A percentile compares a stretch with the other conserved stretches of the same genome.
Evolutionary conservation across 2,113 vertebrate species (phyloP).

Genomic region (Sapayoa aenigma): DNA sequence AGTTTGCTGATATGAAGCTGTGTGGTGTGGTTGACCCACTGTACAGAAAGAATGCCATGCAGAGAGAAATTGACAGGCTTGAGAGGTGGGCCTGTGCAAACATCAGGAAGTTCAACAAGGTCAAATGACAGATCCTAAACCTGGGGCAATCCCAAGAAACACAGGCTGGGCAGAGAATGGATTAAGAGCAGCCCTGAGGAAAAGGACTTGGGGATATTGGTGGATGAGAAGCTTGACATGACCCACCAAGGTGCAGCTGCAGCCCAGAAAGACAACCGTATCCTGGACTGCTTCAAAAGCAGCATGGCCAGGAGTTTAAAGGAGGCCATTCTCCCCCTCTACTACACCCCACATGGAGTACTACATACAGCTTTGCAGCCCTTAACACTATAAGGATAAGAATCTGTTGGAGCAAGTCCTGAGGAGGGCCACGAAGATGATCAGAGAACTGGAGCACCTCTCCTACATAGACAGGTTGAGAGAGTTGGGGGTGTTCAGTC

Average conservation of each 20-base stretch:
- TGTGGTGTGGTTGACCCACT: fast-evolving
- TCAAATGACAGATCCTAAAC: neutral
- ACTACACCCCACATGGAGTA: neutral
- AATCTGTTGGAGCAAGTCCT: neutral
- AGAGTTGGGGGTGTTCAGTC: neutral
- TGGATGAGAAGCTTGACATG: neutral
- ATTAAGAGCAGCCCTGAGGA: neutral
- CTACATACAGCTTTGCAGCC: neutral
- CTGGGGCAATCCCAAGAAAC: neutral
- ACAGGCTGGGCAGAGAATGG: neutral
- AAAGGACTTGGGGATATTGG: neutral
- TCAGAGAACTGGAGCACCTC: neutral
- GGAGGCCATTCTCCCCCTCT: neutral
- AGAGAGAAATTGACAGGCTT: too few species aligned
- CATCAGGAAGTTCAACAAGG: neutral
- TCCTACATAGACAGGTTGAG: neutral
- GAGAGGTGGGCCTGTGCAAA: neutral
- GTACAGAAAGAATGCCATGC: neutral
- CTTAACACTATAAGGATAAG: neutral
- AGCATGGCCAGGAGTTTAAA: neutral
- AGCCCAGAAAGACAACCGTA: neutral
- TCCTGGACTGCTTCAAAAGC: neutral
- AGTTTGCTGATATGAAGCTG: neutral
- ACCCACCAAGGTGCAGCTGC: neutral
- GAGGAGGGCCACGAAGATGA: neutral